Percentiles rank a stretch among this genome's conserved stretches.
phyloP scores from a whole-genome alignment of 1,140 invertebrate species.

The Steinernema khuongi region DNA sequence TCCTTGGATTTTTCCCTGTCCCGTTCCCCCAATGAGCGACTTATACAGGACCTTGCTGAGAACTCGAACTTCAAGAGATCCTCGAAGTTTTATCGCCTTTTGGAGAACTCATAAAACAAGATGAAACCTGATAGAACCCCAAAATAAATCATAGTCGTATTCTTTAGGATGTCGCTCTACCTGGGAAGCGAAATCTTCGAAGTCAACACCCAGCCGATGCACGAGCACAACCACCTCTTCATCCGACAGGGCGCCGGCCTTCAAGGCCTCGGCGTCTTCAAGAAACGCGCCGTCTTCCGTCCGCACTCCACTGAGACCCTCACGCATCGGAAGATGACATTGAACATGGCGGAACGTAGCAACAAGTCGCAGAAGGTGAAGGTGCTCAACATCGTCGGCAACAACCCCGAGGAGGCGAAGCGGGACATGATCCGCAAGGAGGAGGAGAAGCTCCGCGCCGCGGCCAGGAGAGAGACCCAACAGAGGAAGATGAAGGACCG shows the following conservation, averaged over 20 bases:
- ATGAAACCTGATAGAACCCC: too few relatives aligned
- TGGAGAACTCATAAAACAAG: too few relatives aligned
- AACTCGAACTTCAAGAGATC: too few relatives aligned
- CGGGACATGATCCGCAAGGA: constrained; percentile 54
- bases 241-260: constrained; percentile 88
- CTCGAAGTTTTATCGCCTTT: neutral
- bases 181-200: constrained; percentile 95
- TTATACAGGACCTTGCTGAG: too few relatives aligned
- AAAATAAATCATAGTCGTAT: too few relatives aligned
- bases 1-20: too few relatives aligned
- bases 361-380: constrained; percentile 92
- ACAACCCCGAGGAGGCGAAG: constrained; percentile 48
- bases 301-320: constrained; percentile 43
- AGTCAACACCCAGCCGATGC: constrained; percentile 83
- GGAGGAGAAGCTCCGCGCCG: constrained; percentile 52
- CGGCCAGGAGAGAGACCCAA: constrained; percentile 42
- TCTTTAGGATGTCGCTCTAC: constrained; percentile 82
- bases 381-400: constrained; percentile 70
- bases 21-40: too few relatives aligned
- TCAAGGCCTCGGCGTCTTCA: constrained; percentile 91
- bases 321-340: constrained; percentile 80
- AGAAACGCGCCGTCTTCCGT: constrained; percentile 89
- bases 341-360: constrained; percentile 91
- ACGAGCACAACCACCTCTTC: constrained; percentile 86
- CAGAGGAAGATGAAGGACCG: constrained; percentile 42